Evolutionary conservation across 2,888 invertebrate species (phyloP).

Genomic region (Lydus trimaculatus): DNA sequence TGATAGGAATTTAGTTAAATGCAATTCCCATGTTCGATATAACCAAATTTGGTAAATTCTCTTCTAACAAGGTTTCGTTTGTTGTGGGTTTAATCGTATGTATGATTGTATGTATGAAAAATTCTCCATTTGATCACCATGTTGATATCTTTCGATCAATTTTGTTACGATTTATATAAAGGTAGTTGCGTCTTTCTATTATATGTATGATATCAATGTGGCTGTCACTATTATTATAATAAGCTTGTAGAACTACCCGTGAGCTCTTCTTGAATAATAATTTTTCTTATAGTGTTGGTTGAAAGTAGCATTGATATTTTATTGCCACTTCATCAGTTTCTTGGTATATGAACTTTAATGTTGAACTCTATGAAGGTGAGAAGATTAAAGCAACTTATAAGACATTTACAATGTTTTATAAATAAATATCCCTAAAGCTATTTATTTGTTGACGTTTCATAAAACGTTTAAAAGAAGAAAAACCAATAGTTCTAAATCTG

Average conservation of each 20-base stretch:
- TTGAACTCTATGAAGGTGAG: conserved; percentile 16
- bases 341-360: neutral
- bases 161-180: conserved; percentile 10
- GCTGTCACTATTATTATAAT: conserved; percentile 16
- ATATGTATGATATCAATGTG: conserved; percentile 10
- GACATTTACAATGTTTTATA: conserved; percentile 40
- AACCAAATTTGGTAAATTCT: conserved; percentile 36
- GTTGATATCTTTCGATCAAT: neutral
- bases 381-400: conserved; percentile 30
- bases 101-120: conserved; percentile 31
- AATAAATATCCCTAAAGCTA: conserved; percentile 40
- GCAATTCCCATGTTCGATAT: conserved; percentile 39
- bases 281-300: conserved; percentile 20
- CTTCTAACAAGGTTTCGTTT: conserved; percentile 35
- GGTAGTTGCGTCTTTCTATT: neutral
- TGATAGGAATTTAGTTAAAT: conserved; percentile 41
- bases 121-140: neutral
- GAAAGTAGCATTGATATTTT: conserved; percentile 25
- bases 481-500: conserved; percentile 52
- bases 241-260: conserved; percentile 24
- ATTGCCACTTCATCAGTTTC: conserved; percentile 22
- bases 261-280: conserved; percentile 27
- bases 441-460: conserved; percentile 42
- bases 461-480: conserved; percentile 38
- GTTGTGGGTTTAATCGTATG: conserved; percentile 38